A percentile compares a stretch with the other conserved stretches of the same genome.
Conservation (phyloP, 2,797 vertebrate species). For the Cynopterus sphinx region DNA sequence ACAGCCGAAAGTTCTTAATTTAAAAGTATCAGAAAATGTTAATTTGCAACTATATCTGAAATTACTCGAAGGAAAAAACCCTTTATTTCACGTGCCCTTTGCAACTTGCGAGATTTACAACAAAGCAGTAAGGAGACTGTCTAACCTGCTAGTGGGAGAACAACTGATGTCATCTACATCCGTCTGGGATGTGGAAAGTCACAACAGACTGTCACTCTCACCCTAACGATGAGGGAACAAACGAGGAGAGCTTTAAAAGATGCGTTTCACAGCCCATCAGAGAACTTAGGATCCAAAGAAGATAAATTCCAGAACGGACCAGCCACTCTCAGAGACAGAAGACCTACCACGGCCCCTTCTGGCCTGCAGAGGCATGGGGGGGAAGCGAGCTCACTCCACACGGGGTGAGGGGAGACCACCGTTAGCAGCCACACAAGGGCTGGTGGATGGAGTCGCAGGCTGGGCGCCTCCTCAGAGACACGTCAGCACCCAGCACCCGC, state of each 20-base stretch:
- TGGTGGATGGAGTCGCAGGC: rapidly evolving
- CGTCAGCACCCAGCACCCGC: rapidly evolving
- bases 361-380: too few species aligned
- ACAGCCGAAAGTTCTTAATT: neutral
- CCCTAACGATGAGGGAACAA: neutral
- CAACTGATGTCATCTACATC: neutral
- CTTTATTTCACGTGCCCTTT: neutral
- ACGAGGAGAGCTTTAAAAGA: neutral
- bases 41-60: neutral
- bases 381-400: neutral
- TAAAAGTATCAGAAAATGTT: neutral
- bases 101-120: neutral
- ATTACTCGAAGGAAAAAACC: neutral
- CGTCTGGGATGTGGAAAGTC: neutral
- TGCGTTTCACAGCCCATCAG: neutral
- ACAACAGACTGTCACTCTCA: neutral
- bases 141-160: neutral
- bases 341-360: rapidly evolving
- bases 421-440: rapidly evolving
- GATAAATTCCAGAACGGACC: neutral
- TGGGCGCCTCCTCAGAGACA: neutral
- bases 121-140: neutral
- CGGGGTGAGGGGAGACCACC: neutral
- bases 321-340: neutral
- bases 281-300: neutral